Evolutionary conservation across 2,113 vertebrate species (phyloP).

Genomic region (Elachura formosa): DNA sequence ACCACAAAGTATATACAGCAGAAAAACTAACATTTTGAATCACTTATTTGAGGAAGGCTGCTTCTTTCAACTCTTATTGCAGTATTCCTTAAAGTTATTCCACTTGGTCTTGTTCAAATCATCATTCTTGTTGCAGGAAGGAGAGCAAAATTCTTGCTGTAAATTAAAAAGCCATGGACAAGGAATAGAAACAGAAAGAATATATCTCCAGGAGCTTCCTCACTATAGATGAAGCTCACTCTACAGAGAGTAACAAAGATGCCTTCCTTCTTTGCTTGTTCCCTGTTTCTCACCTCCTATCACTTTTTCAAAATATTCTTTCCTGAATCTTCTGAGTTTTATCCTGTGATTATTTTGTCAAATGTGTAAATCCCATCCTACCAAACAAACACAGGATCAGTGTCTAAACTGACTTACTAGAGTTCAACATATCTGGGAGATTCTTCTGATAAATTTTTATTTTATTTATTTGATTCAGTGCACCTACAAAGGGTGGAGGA

Average conservation of each 20-base stretch:
- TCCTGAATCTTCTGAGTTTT: neutral
- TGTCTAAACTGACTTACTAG: neutral
- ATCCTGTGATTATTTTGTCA: neutral
- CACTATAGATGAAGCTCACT: neutral
- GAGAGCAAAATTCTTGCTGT: neutral
- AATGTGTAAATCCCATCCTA: neutral
- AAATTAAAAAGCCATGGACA: neutral
- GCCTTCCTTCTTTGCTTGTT: neutral
- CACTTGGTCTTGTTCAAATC: neutral
- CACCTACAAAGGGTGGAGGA: neutral
- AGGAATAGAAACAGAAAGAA: neutral
- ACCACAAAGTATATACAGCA: neutral
- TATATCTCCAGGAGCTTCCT: neutral
- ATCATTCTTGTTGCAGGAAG: neutral
- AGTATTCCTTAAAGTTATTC: neutral
- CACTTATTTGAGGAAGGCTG: neutral
- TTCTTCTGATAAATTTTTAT: neutral
- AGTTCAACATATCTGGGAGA: neutral
- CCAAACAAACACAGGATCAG: neutral
- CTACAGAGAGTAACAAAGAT: fast-evolving
- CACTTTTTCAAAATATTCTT: neutral
- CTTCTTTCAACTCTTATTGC: neutral
- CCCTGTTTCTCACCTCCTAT: neutral
- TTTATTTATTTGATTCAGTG: neutral
- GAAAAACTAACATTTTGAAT: neutral